A percentile compares a stretch with the other conserved stretches of the same genome.
Evolutionary conservation across 1,140 invertebrate species (phyloP).

Genomic region (Drosophila tani): DNA sequence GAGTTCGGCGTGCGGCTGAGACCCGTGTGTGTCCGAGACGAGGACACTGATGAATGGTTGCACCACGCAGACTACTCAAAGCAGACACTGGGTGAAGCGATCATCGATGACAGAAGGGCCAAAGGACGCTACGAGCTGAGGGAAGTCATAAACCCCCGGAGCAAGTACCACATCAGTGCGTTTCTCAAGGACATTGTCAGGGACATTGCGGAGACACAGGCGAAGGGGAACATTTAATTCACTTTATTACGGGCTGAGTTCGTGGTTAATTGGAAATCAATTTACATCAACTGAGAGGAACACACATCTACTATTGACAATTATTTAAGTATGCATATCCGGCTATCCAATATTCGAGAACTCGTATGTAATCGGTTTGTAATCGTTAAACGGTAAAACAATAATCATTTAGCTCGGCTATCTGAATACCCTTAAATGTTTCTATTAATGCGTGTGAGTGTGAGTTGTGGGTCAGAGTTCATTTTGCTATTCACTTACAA

Average conservation of each 20-base stretch:
- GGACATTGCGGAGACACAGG: neutral
- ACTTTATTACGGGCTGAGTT: conserved; percentile 73
- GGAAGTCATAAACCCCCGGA: neutral
- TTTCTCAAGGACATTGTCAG: neutral
- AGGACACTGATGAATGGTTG: no score
- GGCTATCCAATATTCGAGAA: conserved; percentile 17
- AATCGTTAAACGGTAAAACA: conserved; percentile 42
- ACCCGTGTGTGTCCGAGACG: conserved; percentile 18
- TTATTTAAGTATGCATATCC: conserved; percentile 60
- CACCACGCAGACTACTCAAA: no score
- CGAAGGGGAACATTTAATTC: conserved; percentile 62
- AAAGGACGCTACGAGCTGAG: neutral
- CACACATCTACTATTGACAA: conserved; percentile 74
- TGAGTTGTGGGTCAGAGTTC: conserved; percentile 42
- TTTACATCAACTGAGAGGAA: conserved; percentile 71
- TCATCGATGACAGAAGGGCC: neutral
- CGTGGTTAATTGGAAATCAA: conserved; percentile 65
- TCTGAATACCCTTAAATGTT: conserved; percentile 44
- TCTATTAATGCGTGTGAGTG: conserved; percentile 44
- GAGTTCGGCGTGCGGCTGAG: conserved; percentile 3
- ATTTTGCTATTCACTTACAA: conserved; percentile 46
- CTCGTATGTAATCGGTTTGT: conserved; percentile 23
- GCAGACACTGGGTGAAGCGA: neutral
- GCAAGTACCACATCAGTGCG: neutral
- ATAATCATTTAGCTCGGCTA: conserved; percentile 43